Evolutionary conservation across 2,113 vertebrate species (phyloP), one percentile per base, ranked within the genome.

Genomic region (Smithornis capensis): DNA sequence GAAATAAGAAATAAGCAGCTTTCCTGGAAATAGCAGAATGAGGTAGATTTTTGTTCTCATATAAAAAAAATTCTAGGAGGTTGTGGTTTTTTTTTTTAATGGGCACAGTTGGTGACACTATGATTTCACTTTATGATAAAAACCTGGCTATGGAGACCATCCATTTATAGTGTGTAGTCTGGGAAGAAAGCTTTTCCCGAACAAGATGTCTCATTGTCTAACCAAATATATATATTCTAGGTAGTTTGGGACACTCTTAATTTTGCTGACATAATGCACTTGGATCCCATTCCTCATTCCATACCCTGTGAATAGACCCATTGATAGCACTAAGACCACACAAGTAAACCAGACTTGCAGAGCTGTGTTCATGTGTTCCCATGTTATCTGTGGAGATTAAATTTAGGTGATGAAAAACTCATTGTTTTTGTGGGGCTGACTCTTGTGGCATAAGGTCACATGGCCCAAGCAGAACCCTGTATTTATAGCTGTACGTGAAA

Each of bases 1-100:
- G 94, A 95, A 93, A 90, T 87, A 81, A 87, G 83, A 95, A 96
- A 94, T 92, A 90, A 74, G 93, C 90, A 78, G 69, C 94, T 95
- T 95, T 93, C 64, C 83, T 96, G 80, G 77, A 95, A 96, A 87
- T 83, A 90, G 62, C 67, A 85, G 78, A 90, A 69, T 50, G 76
- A 89, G 85, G 28, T 64, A 87, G 85, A 87, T 87, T 95, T 94
- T 94, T 96, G 87, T 96, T 92, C 87, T 94, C 65, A 55, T 74
- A 59, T 53, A 64, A 89, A 85, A 91, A 89, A 89, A 90, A 82
- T 6, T 17, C 19, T 65, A 17, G 35, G 67, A 50, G 29, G 31
- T n/a, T n/a, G n/a, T n/a, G n/a, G 57, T 37, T 78, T 50, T 11
- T 57, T 14, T 37, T 76, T 81, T 69, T 80, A 83, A 83, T 92